phyloP scores from a whole-genome alignment of 2,888 invertebrate genomes.

The Chalcis sispes region DNA sequence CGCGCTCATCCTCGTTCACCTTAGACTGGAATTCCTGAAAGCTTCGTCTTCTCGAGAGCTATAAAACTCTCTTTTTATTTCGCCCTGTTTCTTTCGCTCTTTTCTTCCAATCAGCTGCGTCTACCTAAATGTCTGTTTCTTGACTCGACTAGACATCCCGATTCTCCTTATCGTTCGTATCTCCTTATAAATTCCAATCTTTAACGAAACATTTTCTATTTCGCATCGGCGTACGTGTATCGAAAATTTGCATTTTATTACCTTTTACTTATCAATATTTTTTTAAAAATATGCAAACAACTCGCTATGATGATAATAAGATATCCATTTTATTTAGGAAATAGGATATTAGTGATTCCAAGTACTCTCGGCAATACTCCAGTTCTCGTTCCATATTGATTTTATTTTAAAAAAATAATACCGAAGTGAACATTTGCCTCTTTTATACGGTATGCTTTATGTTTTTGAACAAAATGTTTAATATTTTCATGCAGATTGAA shows the following conservation, averaged over 20 bases:
- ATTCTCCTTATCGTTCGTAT: not conserved
- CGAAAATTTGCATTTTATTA: not conserved
- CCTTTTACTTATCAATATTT: not conserved
- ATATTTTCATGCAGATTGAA: no score
- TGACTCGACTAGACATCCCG: not conserved
- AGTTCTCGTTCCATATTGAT: not conserved
- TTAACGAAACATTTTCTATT: constrained; percentile 11
- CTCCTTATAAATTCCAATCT: constrained; percentile 9
- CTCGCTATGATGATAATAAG: not conserved
- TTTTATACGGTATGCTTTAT: no score
- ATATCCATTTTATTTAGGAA: constrained; percentile 12
- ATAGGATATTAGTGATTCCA: not conserved
- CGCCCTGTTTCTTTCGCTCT: no score
- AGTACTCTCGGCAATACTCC: not conserved
- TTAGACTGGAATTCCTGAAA: no score
- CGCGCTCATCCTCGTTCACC: no score
- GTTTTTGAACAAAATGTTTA: no score
- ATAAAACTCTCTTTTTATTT: no score
- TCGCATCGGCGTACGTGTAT: not conserved
- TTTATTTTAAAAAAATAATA: no score
- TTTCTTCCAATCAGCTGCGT: no score
- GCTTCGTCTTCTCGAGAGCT: no score
- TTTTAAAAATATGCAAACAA: not conserved
- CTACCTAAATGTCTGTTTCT: no score
- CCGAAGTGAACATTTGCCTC: no score